phyloP scores from a whole-genome alignment of 2,888 invertebrate genomes.

The Patella depressa region DNA sequence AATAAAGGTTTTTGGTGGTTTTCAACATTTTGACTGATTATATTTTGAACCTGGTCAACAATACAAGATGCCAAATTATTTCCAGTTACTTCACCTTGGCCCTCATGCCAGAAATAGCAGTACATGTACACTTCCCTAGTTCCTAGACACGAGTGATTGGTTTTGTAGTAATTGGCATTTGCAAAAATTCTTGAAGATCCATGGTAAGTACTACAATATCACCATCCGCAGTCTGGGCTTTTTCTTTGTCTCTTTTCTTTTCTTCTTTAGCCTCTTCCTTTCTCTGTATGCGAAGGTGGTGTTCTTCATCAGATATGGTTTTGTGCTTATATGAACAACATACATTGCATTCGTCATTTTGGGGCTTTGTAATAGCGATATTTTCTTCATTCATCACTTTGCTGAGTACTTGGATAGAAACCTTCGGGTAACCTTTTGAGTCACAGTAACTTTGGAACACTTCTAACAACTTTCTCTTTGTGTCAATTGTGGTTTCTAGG shows the following conservation, averaged over 20 bases:
- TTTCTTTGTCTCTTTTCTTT: slow-evolving; percentile 25
- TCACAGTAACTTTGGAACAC: slow-evolving; percentile 8
- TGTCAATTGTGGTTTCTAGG: background rate
- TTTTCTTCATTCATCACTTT: no score
- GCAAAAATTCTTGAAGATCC: slow-evolving; percentile 26
- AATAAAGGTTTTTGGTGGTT: no score
- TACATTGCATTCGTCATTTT: no score
- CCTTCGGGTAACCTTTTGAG: background rate
- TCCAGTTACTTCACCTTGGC: slow-evolving; percentile 9
- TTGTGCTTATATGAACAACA: background rate
- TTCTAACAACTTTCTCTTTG: background rate
- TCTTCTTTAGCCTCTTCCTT: background rate
- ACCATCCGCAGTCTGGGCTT: background rate
- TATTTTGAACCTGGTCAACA: background rate
- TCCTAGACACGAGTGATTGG: slow-evolving; percentile 9
- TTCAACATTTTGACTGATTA: no score
- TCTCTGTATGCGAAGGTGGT: background rate
- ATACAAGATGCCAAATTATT: slow-evolving; percentile 22
- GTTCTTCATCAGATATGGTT: slow-evolving; percentile 13
- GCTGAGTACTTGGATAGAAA: background rate
- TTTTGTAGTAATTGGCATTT: slow-evolving; percentile 21
- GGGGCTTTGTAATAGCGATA: no score
- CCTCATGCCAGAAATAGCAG: slow-evolving; percentile 26
- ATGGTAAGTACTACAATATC: slow-evolving; percentile 13
- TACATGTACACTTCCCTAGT: slow-evolving; percentile 13